These are phyloP conservation scores for Theonella swinhoei DNA, from an alignment of 37 sponge, comb jelly and placozoan genomes.

Conservation along the genomic window DNA sequence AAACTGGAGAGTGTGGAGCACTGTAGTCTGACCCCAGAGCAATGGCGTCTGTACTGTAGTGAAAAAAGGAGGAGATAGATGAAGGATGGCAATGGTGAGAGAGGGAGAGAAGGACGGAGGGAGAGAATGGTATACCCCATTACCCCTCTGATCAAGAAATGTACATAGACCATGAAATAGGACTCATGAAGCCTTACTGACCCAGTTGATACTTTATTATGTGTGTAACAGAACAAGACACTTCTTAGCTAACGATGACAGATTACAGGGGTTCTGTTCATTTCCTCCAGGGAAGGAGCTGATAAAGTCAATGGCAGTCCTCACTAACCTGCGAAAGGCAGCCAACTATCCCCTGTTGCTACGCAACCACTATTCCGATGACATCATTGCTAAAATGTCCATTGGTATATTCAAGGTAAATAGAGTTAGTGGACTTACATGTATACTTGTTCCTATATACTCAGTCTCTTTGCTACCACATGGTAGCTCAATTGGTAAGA, in stretches of 20 bases:
- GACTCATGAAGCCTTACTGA: too few relatives aligned
- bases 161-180: too few relatives aligned
- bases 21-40: conserved; percentile 24
- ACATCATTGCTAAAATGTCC: conserved; percentile 30
- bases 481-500: too few relatives aligned
- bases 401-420: conserved; percentile 47
- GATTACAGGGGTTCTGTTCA: background rate
- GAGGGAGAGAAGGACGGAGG: background rate
- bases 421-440: background rate
- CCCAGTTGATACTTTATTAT: too few relatives aligned
- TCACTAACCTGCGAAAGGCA: conserved; percentile 54
- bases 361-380: conserved; percentile 34
- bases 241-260: background rate
- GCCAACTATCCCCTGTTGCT: conserved; percentile 57
- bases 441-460: too few relatives aligned
- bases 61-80: background rate
- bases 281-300: background rate
- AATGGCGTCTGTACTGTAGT: conserved; percentile 26
- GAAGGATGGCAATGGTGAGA: background rate
- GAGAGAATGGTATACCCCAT: background rate
- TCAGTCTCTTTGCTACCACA: too few relatives aligned
- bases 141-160: too few relatives aligned
- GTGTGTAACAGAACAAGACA: background rate
- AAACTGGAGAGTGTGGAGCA: conserved; percentile 26
- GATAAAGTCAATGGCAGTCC: conserved; percentile 13